Base-by-base conservation (phyloP, 1,140 invertebrate genomes). In the Planococcus citri region DNA sequence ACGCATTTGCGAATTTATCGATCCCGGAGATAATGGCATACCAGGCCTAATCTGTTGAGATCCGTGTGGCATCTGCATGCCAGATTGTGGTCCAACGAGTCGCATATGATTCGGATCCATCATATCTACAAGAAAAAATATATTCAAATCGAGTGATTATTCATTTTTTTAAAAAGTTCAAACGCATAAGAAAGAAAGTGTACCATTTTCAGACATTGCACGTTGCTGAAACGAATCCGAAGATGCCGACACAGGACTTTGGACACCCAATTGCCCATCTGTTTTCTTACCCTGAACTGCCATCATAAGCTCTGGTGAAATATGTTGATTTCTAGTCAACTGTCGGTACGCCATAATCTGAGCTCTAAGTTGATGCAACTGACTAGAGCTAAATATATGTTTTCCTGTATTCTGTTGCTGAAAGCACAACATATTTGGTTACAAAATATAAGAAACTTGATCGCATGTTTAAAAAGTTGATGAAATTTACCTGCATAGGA, bases 271-370 rank as follows among this genome's bases (percentile, higher is more conserved):
- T 6, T 10, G 60, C 2, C 3, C 17, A 24, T 64, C 60, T 2
- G 9, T 10, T 37, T 41, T 12, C 24, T 86, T 84, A 72, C 85
- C 85, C 78, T 90, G 88, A 17, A 88, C 81, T 69, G 86, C 86
- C 71, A 88, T 76, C 60, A 85, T 82, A 37, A 89, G 79, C 75
- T 90, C 87, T 76, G 90, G 89, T 1, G 91, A 87, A 14, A 98
- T 80, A 12, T 91, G 89, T 77, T 97, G 92, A 80, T 95, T 97
- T 68, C 94, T 81, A 20, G 94, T 89, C 64, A 98, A 78, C 73
- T 90, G 82, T 72, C 94, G 85, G 78, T 98, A 98, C 0, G 94
- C 95, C 81, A 94, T 91, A 73, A 98, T 97, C 80, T 99, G 96
- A n/a, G 91, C 90, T 80, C 88, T 83, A 17, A 96, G 79, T 77